Percentiles rank a stretch among this genome's conserved stretches.
phyloP scores from a whole-genome alignment of 2,113 vertebrate genomes.

The Macrotis lagotis region DNA sequence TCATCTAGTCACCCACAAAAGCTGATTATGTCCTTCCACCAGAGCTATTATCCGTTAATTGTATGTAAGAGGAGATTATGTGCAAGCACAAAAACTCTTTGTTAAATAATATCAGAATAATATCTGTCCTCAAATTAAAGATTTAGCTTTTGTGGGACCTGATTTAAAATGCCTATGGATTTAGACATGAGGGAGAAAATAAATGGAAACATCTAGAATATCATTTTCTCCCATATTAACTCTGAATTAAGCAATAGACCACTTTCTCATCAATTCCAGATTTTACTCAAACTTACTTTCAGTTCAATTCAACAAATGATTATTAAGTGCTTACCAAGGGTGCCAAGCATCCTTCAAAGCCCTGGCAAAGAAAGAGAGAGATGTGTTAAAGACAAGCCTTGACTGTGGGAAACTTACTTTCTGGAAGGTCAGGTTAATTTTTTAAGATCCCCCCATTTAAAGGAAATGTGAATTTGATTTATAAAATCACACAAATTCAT shows the following conservation, averaged over 20 bases:
- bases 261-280: conserved; percentile 61
- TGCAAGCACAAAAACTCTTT: conserved; percentile 30
- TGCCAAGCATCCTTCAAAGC: neutral
- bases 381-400: neutral
- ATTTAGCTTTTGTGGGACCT: conserved; percentile 8
- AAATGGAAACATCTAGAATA: conserved; percentile 59
- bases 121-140: conserved; percentile 44
- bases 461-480: conserved; percentile 48
- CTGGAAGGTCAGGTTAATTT: neutral
- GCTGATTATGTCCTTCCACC: neutral
- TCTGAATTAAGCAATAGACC: conserved; percentile 38
- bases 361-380: neutral
- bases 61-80: conserved; percentile 28
- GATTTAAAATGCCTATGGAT: conserved; percentile 51
- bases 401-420: neutral
- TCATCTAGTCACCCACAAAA: conserved; percentile 47
- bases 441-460: neutral
- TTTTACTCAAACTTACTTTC: conserved; percentile 58
- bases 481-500: neutral
- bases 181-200: conserved; percentile 55
- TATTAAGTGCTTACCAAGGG: neutral
- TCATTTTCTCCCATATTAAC: conserved; percentile 66
- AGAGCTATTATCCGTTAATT: conserved; percentile 15
- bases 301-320: conserved; percentile 42
- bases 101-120: conserved; percentile 17